Evolutionary conservation across 2,113 vertebrate genomes (phyloP).

Genomic region (Symphodus melops): DNA sequence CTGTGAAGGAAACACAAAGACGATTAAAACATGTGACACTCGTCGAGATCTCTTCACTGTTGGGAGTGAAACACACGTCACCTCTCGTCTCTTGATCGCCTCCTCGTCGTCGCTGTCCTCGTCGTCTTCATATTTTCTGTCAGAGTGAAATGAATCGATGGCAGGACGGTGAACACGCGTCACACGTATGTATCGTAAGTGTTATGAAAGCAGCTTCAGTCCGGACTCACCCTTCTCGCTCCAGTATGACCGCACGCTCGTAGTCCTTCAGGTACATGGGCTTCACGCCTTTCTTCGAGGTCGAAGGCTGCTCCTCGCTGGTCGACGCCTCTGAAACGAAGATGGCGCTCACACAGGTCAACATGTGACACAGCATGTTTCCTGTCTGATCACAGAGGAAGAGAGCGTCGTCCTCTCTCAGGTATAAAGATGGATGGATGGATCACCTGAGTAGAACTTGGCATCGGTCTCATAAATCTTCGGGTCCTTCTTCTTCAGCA

Average conservation of each 20-base stretch:
- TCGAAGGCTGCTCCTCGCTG: slow-evolving; percentile 59
- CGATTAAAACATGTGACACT: not conserved
- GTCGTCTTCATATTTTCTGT: slow-evolving; percentile 91
- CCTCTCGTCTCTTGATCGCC: slow-evolving; percentile 69
- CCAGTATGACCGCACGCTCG: slow-evolving; percentile 90
- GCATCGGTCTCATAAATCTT: slow-evolving; percentile 87
- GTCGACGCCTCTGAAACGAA: slow-evolving; percentile 43
- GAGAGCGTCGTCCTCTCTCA: too few species aligned
- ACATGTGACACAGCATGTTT: too few species aligned
- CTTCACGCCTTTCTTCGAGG: slow-evolving; percentile 75
- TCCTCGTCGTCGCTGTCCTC: slow-evolving; percentile 83
- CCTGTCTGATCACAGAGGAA: too few species aligned
- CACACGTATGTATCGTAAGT: not conserved
- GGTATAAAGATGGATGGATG: too few species aligned
- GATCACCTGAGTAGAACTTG: slow-evolving; percentile 83
- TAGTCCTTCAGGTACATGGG: slow-evolving; percentile 94
- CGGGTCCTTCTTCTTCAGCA: slow-evolving; percentile 92
- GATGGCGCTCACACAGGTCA: not conserved
- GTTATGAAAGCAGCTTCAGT: not conserved
- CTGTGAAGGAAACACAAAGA: slow-evolving; percentile 49
- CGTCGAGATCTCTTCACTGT: not conserved
- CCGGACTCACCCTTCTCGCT: slow-evolving; percentile 86
- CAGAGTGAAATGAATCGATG: not conserved
- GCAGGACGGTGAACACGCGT: not conserved
- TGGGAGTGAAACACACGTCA: not conserved